Conservation (phyloP, 1,140 invertebrate species). For the Rhopalosiphum maidis region DNA sequence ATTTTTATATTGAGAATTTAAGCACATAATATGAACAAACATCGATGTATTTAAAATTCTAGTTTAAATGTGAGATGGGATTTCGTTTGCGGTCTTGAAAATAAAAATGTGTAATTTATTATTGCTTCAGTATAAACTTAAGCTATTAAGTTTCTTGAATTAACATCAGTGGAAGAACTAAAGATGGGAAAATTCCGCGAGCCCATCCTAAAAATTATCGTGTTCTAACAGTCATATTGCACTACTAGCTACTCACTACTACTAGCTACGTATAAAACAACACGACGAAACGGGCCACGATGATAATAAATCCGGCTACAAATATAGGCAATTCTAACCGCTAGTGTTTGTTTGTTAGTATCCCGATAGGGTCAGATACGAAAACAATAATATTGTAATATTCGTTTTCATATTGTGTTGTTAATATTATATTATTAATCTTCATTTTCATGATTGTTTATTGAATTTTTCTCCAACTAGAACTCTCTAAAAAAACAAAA, state of each 20-base stretch:
- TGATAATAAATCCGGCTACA: neutral
- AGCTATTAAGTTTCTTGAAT: neutral
- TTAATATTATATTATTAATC: no score
- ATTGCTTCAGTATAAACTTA: neutral
- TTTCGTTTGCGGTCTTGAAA: neutral
- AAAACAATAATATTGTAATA: neutral
- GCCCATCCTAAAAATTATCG: neutral
- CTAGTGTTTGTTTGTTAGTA: neutral
- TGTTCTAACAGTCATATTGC: neutral
- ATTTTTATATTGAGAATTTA: no score
- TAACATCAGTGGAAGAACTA: no score
- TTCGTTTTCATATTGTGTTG: neutral
- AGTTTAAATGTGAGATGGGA: neutral
- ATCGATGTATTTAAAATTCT: neutral
- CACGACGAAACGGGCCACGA: neutral
- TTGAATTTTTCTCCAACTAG: neutral
- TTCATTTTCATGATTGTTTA: neutral
- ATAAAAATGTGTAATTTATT: neutral
- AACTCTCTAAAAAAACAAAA: neutral
- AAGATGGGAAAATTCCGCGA: neutral
- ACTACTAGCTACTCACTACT: no score
- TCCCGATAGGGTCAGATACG: neutral
- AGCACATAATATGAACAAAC: neutral
- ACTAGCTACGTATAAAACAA: neutral
- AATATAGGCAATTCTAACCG: neutral